Evolutionary conservation across 2,797 vertebrate species (phyloP).

Genomic region (Varecia variegata): DNA sequence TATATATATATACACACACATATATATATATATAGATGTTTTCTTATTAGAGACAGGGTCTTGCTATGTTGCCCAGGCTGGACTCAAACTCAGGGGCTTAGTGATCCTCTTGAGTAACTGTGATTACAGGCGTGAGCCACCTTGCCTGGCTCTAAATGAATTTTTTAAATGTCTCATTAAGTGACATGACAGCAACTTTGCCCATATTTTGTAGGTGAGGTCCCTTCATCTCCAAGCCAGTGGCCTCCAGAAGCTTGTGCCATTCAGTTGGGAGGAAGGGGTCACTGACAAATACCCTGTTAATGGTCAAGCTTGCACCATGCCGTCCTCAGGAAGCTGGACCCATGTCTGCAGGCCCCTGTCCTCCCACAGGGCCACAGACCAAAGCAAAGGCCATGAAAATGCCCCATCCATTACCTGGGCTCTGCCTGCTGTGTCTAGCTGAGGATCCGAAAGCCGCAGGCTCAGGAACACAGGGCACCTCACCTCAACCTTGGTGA

Average conservation of each 20-base stretch:
- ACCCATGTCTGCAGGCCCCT: not conserved
- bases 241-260: not conserved
- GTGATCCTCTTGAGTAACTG: not conserved
- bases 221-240: not conserved
- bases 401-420: not conserved
- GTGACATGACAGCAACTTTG: not conserved
- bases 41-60: not conserved
- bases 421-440: not conserved
- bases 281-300: not conserved
- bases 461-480: not conserved
- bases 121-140: not conserved
- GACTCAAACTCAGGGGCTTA: not conserved
- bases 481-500: not conserved
- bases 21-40: no score
- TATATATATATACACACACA: no score
- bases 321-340: not conserved
- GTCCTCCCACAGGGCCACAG: not conserved
- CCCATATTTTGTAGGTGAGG: not conserved
- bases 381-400: not conserved
- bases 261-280: not conserved
- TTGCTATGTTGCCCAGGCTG: not conserved
- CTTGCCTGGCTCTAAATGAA: not conserved
- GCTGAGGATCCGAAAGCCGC: not conserved
- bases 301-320: not conserved
- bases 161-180: not conserved